Conservation (phyloP, 1,140 invertebrate genomes). For the Pararge aegeria region DNA sequence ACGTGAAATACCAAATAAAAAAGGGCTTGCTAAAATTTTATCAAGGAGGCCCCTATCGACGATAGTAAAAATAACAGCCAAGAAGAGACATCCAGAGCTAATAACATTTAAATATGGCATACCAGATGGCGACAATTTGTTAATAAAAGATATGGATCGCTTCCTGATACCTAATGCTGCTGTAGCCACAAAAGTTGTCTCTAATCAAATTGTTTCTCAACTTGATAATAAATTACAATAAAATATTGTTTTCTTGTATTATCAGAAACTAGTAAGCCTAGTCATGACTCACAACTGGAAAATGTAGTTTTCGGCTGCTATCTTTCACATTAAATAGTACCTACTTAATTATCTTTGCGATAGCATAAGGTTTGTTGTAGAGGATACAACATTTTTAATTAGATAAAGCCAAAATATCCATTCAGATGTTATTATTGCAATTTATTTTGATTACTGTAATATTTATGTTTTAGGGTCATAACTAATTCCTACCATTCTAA, state of each 20-base stretch:
- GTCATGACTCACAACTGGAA: slow-evolving; percentile 5
- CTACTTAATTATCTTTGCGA: slow-evolving; percentile 21
- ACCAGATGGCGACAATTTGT: slow-evolving; percentile 85
- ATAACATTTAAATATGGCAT: slow-evolving; percentile 97
- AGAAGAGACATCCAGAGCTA: slow-evolving; percentile 94
- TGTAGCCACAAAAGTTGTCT: slow-evolving; percentile 90
- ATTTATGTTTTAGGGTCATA: background rate
- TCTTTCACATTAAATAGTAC: slow-evolving; percentile 16
- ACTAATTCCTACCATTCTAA: too few species aligned
- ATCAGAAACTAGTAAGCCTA: slow-evolving; percentile 4
- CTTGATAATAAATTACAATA: slow-evolving; percentile 62
- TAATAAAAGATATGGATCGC: slow-evolving; percentile 92
- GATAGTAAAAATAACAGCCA: slow-evolving; percentile 97
- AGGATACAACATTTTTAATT: slow-evolving; percentile 9
- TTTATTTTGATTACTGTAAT: background rate
- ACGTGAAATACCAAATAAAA: slow-evolving; percentile 87
- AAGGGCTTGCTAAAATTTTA: slow-evolving; percentile 90
- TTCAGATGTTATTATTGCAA: slow-evolving; percentile 4
- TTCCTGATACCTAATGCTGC: slow-evolving; percentile 96
- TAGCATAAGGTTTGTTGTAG: slow-evolving; percentile 10
- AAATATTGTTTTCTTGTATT: background rate
- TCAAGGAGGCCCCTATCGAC: slow-evolving; percentile 91
- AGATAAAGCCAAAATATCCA: slow-evolving; percentile 4
- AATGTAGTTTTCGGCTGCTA: slow-evolving; percentile 10
- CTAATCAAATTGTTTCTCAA: slow-evolving; percentile 80